Evolutionary conservation across 2,888 invertebrate genomes (phyloP).

Genomic region (Drosophila multiciliata): DNA sequence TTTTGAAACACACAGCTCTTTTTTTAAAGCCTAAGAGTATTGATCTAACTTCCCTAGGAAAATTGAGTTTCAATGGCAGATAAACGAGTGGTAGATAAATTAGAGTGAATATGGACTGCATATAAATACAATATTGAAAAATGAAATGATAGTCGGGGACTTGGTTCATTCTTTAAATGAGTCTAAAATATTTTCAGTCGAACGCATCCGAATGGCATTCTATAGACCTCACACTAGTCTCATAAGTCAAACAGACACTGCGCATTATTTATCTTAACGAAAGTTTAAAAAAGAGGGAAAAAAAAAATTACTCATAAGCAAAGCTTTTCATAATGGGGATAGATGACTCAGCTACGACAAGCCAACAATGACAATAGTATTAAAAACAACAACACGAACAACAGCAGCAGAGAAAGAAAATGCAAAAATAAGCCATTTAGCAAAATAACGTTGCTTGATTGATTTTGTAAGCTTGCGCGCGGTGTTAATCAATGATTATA

Average conservation of each 20-base stretch:
- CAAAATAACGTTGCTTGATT: constrained; percentile 42
- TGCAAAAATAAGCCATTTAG: constrained; percentile 56
- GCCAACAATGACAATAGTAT: constrained; percentile 18
- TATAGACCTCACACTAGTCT: neutral
- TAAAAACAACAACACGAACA: constrained; percentile 1
- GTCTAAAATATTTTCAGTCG: neutral
- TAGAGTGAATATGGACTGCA: neutral
- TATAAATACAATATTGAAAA: neutral
- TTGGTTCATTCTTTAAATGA: neutral
- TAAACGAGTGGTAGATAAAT: neutral
- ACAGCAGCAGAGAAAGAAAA: neutral
- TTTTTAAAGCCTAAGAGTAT: neutral
- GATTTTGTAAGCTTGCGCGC: constrained; percentile 25
- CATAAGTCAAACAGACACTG: neutral
- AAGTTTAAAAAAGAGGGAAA: neutral
- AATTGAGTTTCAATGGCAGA: no score
- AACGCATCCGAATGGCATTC: neutral
- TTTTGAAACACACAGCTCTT: neutral
- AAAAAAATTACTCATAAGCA: constrained; percentile 37
- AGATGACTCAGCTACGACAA: constrained; percentile 35
- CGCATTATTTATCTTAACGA: neutral
- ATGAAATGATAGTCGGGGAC: neutral
- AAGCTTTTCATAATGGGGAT: constrained; percentile 2
- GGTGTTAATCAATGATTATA: constrained; percentile 11
- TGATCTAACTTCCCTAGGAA: neutral